Conservation (phyloP, 2,113 vertebrate species). For the Sinosuthora webbiana region DNA sequence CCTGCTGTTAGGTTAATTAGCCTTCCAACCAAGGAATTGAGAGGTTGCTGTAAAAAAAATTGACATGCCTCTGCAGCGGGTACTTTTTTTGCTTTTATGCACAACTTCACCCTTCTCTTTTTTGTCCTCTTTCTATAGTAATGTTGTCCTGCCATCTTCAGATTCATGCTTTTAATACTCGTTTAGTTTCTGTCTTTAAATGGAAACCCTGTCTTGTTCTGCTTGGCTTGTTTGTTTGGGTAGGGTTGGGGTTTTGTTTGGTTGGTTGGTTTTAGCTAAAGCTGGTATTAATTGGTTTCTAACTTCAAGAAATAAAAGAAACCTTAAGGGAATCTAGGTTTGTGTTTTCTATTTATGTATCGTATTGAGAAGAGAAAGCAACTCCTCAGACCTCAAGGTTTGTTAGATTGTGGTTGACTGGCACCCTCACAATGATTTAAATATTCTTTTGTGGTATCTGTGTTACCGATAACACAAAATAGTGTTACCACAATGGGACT, state of each 20-base stretch:
- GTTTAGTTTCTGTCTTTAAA: background rate
- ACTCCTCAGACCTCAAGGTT: background rate
- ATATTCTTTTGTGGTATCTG: background rate
- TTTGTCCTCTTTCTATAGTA: background rate
- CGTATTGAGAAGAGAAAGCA: background rate
- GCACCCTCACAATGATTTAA: background rate
- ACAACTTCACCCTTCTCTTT: background rate
- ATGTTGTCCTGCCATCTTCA: background rate
- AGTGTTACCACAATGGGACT: background rate
- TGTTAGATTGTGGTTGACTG: background rate
- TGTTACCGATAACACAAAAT: background rate
- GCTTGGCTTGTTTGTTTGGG: background rate
- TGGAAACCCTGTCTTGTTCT: background rate
- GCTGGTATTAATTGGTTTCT: background rate
- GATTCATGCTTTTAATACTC: background rate
- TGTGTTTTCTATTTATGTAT: background rate
- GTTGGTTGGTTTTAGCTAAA: background rate
- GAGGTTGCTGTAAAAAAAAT: background rate
- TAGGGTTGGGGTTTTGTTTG: background rate
- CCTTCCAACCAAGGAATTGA: background rate
- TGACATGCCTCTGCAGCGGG: background rate
- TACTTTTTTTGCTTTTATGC: background rate
- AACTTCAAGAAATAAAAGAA: background rate
- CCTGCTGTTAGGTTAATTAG: slow-evolving; percentile 28
- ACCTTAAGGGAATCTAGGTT: background rate